A percentile compares a stretch with the other conserved stretches of the same genome.
phyloP scores from a whole-genome alignment of 1,140 invertebrate genomes.

The Orius insidiosus region DNA sequence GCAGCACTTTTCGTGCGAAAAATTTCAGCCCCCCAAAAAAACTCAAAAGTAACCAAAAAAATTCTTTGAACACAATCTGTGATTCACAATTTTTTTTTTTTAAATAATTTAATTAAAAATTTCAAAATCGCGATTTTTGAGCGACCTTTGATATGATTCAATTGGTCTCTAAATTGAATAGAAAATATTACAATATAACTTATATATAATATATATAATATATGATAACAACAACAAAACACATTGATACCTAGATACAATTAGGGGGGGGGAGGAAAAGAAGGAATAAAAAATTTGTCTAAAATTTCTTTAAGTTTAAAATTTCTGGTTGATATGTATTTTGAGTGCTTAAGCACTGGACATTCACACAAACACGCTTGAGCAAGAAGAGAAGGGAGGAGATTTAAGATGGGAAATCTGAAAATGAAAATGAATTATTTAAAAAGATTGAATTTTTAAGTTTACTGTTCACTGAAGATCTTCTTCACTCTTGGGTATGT shows the following conservation, averaged over 20 bases:
- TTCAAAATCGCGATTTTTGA: too few relatives aligned
- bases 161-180: constrained; percentile 10
- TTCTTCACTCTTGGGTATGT: constrained; percentile 83
- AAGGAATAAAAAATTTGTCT: constrained; percentile 1
- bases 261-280: background rate
- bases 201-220: constrained; percentile 11
- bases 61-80: too few relatives aligned
- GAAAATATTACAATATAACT: constrained; percentile 10
- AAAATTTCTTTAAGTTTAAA: background rate
- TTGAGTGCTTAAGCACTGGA: constrained; percentile 3
- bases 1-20: too few relatives aligned
- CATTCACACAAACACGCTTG: constrained; percentile 7
- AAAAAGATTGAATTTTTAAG: constrained; percentile 1
- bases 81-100: too few relatives aligned
- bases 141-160: too few relatives aligned
- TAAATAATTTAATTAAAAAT: too few relatives aligned
- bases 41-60: too few relatives aligned
- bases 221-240: constrained; percentile 17
- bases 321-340: constrained; percentile 9
- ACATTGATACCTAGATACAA: constrained; percentile 8
- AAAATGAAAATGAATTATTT: background rate
- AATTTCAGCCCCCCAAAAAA: too few relatives aligned
- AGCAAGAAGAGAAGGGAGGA: constrained; percentile 11
- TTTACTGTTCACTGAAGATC: constrained; percentile 37
- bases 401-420: constrained; percentile 6